Evolutionary conservation across 2,888 invertebrate species (phyloP), one percentile per base, ranked within the genome.

Genomic region (Drosophila pseudotalamancana): DNA sequence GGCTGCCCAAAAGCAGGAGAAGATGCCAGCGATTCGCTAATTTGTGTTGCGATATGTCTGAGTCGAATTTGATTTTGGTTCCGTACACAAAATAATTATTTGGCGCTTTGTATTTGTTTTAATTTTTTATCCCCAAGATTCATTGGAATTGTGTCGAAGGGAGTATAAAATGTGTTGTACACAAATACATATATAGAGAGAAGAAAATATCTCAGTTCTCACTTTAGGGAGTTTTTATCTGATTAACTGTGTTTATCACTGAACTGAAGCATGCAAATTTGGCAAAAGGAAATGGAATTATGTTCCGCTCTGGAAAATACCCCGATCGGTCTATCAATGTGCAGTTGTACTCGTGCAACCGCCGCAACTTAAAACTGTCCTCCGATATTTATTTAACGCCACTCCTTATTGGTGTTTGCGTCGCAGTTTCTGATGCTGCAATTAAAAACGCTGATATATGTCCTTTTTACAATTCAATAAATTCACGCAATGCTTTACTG

Each of bases 381-480:
- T 39, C 19, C 25, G 60, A 40, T 83, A 64, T 80, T 83, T 86
- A 65, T 62, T 79, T 69, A 86, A 72, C 48, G 55, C 54, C 32
- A 40, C 42, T 62, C 37, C 65, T 54, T 35, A 43, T 50, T 45
- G 54, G 37, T 62, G 59, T 54, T 64, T 49, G 19, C 42, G 35
- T 46, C 42, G 50, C 65, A 61, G 50, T 61, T 63, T 64, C 64
- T 73, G 57, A 50, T 76, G 75, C 70, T 63, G 86, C 88, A 83
- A 87, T 83, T 87, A 82, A 87, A 85, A 88, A 64, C 82, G 87
- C 87, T 85, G 88, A 85, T 85, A 88, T 85, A 85, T 88, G 85
- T 81, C 71, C 72, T 81, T 88, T 85, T 85, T 85, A 81, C 84
- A 87, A 87, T 88, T 88, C 84, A 85, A 85, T 85, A 88, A 85